Base-by-base conservation (phyloP, 2,888 invertebrate genomes). In the Cephus spinipes region DNA sequence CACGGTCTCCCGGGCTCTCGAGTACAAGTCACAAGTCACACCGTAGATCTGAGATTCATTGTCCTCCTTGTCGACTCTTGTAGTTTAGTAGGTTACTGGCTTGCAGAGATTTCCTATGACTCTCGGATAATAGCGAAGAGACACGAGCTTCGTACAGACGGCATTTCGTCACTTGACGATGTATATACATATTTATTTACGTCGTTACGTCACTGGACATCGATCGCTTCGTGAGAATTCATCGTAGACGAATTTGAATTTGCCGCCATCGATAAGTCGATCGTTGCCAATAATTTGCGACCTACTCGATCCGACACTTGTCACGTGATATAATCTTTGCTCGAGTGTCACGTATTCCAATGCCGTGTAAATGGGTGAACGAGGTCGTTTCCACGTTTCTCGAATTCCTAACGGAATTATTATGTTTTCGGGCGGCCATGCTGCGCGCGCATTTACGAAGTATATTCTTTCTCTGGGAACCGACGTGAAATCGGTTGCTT, bases 81-180 rank as follows among this genome's bases (percentile, higher is more conserved):
- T 86, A 88, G 89, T 89, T 90, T 87, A 90, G 87, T 90, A 85
- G 89, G 89, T 89, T 89, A 89, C 83, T 83, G 84, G 82, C 55
- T 23, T 55, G 55, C 84, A 76, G 81, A 84, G 84, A 86, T 88
- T 86, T 88, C 85, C 85, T 83, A 82, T 82, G 71, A 74, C 34
- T 75, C 81, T 87, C 86, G 86, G 87, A 85, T 87, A 87, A 87
- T 82, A 79, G 80, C 81, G 82, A 80, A 9, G 55, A 55, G 23
- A 55, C 55, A 6, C 2, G 9, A 55, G 23, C 55, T 55, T 23
- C 9, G 9, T 23, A 23, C 23, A 23, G 2, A 6, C 2, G 40
- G 15, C 9, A 23, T 55, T 55, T 23, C 55, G 23, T 55, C 1
- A 15, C 40, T 23, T 0, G 40, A 9, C 23, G 6, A 40, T 6